phyloP scores from a whole-genome alignment of 1,140 invertebrate species.

The Tetragnatha versicolor region DNA sequence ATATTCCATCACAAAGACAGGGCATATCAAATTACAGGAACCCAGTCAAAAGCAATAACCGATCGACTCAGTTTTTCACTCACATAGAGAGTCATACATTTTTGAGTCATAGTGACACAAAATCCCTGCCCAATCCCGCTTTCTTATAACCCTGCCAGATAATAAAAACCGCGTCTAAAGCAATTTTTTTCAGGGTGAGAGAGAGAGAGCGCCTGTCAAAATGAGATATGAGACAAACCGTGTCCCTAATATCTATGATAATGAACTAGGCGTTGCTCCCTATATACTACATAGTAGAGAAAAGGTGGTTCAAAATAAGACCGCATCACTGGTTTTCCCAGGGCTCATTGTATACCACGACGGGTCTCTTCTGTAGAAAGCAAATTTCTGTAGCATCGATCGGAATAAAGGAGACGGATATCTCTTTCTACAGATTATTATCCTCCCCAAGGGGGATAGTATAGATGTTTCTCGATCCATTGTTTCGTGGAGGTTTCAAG shows the following conservation, averaged over 20 bases:
- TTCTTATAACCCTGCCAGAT: not conserved
- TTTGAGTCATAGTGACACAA: no score
- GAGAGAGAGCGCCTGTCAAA: not conserved
- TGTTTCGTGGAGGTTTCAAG: no score
- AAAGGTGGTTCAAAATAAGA: not conserved
- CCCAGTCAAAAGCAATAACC: no score
- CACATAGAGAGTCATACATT: no score
- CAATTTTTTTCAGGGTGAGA: not conserved
- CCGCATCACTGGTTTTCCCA: not conserved
- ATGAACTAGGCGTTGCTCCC: conserved; percentile 4
- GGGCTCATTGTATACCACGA: not conserved
- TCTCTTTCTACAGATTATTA: not conserved
- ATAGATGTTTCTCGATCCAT: no score
- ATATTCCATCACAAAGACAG: no score
- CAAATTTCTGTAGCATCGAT: not conserved
- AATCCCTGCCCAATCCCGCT: not conserved
- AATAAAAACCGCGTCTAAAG: not conserved
- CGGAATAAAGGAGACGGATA: not conserved
- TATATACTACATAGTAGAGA: not conserved
- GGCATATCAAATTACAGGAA: no score
- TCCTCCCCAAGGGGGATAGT: not conserved
- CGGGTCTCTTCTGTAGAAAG: no score
- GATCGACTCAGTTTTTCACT: no score
- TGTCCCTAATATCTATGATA: conserved; percentile 38
- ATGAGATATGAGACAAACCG: conserved; percentile 2